Evolutionary conservation across 2,113 vertebrate genomes (phyloP), one percentile per base, ranked within the genome.

Genomic region (Phaethon lepturus): DNA sequence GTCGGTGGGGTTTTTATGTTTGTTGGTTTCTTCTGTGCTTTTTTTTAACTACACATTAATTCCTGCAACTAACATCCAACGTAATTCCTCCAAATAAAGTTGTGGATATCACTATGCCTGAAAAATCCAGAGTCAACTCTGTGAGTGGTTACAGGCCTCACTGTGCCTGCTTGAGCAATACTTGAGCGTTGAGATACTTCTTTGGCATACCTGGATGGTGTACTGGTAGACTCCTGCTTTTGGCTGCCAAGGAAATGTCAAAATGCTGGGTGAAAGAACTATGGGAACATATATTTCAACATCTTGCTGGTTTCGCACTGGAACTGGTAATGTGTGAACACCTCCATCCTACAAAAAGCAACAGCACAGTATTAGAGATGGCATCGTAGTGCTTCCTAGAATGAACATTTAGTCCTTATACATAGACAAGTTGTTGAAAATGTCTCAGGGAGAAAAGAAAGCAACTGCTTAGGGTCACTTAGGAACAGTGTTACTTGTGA

Each of bases 231-330:
- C 98, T 79, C 99, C 99, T 13, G 99, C 98, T 96, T 98, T 99
- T 17, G 99, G 99, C 96, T 99, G 99, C 99, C 99, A 99, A n/a
- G 99, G 99, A 97, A 99, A 99, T 0, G 98, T 99, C 93, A 99
- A 98, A 97, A 99, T 98, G 93, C 98, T 98, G 18, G 99, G 99
- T 35, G 95, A 97, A 33, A 99, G 99, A 31, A 99, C 96, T 94
- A 99, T 99, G 20, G 99, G 99, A 64, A 98, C 88, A 71, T 99
- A 99, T 88, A 99, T 99, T 96, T 99, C 99, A 31, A 99, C 99
- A 62, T 99, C 99, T 97, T 99, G 99, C 93, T 99, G 99, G 96
- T 99, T 99, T 97, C 95, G 97, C 76, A 99, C 98, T 2, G 99
- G 99, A 81, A 98, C 98, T 68, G 95, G 88, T 5, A 99, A 98